Evolutionary conservation across 1,140 invertebrate genomes (phyloP).

Genomic region (Hylaeus anthracinus): DNA sequence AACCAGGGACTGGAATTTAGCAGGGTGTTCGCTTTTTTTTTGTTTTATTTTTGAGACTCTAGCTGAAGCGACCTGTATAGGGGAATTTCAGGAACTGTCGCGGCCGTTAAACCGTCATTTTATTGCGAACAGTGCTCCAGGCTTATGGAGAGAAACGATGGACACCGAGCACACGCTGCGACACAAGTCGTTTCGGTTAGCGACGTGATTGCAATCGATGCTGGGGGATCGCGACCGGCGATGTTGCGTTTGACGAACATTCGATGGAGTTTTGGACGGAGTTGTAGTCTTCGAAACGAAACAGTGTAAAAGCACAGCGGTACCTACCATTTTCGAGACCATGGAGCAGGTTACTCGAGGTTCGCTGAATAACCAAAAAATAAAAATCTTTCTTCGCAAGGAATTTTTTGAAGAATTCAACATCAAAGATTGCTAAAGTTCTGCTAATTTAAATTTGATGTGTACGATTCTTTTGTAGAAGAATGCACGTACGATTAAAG

Average conservation of each 20-base stretch:
- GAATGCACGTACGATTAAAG: no score
- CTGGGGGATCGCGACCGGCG: background rate
- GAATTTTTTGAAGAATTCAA: no score
- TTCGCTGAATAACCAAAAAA: no score
- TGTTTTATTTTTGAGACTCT: no score
- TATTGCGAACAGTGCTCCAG: slow-evolving; percentile 30
- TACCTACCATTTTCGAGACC: no score
- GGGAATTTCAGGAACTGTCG: background rate
- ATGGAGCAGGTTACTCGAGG: no score
- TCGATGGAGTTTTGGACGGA: background rate
- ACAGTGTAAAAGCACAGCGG: no score
- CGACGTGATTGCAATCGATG: slow-evolving; percentile 12
- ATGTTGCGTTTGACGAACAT: background rate
- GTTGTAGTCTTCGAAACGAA: background rate
- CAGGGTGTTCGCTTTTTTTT: background rate
- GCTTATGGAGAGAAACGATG: slow-evolving; percentile 44
- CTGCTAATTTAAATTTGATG: no score
- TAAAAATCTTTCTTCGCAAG: no score
- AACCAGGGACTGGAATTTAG: background rate
- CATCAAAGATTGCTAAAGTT: no score
- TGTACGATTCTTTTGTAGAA: no score
- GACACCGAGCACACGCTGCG: background rate
- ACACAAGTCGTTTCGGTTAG: background rate
- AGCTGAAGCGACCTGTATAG: background rate
- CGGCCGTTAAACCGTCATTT: slow-evolving; percentile 16